Conservation (phyloP, 2,797 vertebrate species). For the Helicolenus hilgendorfi region DNA sequence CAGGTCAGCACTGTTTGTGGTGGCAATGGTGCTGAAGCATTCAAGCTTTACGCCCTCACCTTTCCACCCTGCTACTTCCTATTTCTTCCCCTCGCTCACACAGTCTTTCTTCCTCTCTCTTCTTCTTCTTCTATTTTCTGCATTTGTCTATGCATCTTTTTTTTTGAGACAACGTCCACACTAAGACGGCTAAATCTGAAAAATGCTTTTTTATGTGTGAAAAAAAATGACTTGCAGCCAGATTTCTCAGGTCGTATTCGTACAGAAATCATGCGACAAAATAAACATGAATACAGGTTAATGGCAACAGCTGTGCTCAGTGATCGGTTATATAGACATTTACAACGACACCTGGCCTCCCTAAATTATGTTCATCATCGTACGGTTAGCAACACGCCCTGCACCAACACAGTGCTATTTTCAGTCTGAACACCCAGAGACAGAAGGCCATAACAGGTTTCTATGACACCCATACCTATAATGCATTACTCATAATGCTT, state of each 20-base stretch:
- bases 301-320: not conserved
- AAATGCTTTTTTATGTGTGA: slow-evolving; percentile 8
- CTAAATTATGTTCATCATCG: not conserved
- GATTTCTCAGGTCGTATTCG: not conserved
- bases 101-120: not conserved
- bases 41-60: slow-evolving; percentile 80
- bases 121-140: not conserved
- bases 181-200: slow-evolving; percentile 1
- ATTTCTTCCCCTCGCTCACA: slow-evolving; percentile 58
- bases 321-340: not conserved
- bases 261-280: not conserved
- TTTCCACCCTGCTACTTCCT: slow-evolving; percentile 78
- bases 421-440: not conserved
- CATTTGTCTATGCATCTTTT: slow-evolving; percentile 5
- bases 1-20: slow-evolving; percentile 84
- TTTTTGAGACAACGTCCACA: not conserved
- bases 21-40: slow-evolving; percentile 70
- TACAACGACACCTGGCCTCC: not conserved
- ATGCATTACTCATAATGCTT: not conserved
- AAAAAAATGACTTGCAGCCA: not conserved
- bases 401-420: not conserved
- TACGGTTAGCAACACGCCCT: not conserved
- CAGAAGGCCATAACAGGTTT: not conserved
- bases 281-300: not conserved
- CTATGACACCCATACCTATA: not conserved